Base-by-base conservation (phyloP, 2,888 invertebrate genomes). In the Neoaliturus tenellus region DNA sequence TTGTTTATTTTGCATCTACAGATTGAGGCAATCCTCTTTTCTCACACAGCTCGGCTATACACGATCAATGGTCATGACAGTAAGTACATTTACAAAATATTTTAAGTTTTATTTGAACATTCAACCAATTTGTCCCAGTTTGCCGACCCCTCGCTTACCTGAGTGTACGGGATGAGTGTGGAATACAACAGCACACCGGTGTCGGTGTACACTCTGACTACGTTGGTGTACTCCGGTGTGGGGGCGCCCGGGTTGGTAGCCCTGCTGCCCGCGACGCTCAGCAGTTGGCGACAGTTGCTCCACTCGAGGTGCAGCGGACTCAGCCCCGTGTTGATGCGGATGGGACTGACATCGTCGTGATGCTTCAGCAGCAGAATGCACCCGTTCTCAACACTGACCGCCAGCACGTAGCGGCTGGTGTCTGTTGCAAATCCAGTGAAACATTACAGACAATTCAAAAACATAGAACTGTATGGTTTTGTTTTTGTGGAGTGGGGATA, bases 261-360 rank as follows among this genome's bases (percentile, higher is more conserved):
- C 14, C 89, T 89, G 89, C 88, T 89, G 0, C 99, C 98, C 71
- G 98, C 98, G 0, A 98, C 97, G 0, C 98, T 98, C 85, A 99
- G 92, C 82, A 98, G 91, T 90, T 98, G 97, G 41, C 98, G 94
- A 0, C 98, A 98, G 90, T 98, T 98, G 85, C 98, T 98, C 99
- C 99, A 99, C 91, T 99, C 98, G 93, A 98, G 96, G 88, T 96
- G 95, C 87, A 97, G 91, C 10, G 96, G 95, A 25, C 96, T 93
- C 85, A 97, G 91, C n/a, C 95, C 95, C 0, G 98, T 98, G 89
- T 94, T 93, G 87, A 98, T 94, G 87, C 97, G 94, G 87, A 95
- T 94, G 0, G 98, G 98, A 86, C 97, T 96, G 81, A 98, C 95
- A 91, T 99, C 98, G 91, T 99, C 98, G 90, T 97, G 98, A 25